Percentiles rank a stretch among this genome's conserved stretches.
Evolutionary conservation across 1,140 invertebrate genomes (phyloP).

Genomic region (Pomacea maculata): DNA sequence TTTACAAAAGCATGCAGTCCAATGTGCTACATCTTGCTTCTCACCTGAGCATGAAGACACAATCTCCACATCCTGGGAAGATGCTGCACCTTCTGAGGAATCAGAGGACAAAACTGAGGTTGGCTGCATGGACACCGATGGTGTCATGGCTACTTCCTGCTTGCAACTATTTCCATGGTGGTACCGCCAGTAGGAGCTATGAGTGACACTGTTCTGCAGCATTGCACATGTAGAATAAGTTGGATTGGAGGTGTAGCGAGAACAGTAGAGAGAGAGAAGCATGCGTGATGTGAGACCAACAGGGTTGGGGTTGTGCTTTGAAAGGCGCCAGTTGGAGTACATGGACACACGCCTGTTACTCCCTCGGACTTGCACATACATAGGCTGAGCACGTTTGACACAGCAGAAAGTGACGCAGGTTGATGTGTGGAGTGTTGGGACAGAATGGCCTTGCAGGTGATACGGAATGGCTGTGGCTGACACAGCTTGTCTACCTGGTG

Average conservation of each 20-base stretch:
- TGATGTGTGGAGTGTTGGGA: constrained; percentile 49
- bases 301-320: constrained; percentile 71
- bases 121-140: background rate
- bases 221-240: constrained; percentile 75
- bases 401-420: constrained; percentile 86
- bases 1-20: background rate
- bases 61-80: constrained; percentile 15
- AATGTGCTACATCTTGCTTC: background rate
- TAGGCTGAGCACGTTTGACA: constrained; percentile 88
- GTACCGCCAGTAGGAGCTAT: constrained; percentile 64
- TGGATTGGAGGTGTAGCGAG: constrained; percentile 67
- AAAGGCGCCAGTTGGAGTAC: constrained; percentile 95
- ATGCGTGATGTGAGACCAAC: constrained; percentile 75
- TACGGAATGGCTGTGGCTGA: too few species aligned
- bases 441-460: constrained; percentile 50
- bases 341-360: constrained; percentile 90
- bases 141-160: constrained; percentile 22
- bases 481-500: too few species aligned
- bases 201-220: constrained; percentile 47
- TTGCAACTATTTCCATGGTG: constrained; percentile 32
- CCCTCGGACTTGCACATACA: constrained; percentile 79
- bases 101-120: background rate
- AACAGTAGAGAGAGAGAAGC: constrained; percentile 70
- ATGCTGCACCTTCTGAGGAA: background rate
- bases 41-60: constrained; percentile 1